Evolutionary conservation across 2,888 invertebrate species (phyloP), one percentile per base, ranked within the genome.

Genomic region (Schizaphis graminum): DNA sequence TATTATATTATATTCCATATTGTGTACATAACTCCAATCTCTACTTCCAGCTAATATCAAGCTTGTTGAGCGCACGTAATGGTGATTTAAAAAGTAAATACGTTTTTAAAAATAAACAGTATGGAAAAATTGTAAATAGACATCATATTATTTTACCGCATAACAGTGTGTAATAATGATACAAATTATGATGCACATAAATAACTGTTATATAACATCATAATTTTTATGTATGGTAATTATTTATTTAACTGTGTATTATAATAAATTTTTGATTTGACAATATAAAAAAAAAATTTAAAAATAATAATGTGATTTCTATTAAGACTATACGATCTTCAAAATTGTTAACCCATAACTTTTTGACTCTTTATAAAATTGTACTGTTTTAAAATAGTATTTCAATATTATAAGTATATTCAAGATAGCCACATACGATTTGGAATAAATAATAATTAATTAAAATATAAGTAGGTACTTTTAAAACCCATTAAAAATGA

Each of bases 21-120:
- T 77, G 35, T 77, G 77, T 77, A 77, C 35, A 35, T 8, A 21
- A 35, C 35, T 77, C 21, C 21, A 35, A 21, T 77, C 77, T 35
- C 21, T 35, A 77, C 35, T 35, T 28, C 21, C 35, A 8, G 77
- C 21, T 35, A 67, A 67, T 67, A 5, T 41, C 35, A 57, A 89
- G 57, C 44, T 61, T 28, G 44, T 47, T 61, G 47, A 61, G n/a
- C 47, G 44, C 7, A 41, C n/a, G 28, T 89, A 61, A 89, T 89
- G 47, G 61, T 89, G 16, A 61, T 89, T 89, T 61, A 61, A 89
- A 89, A 61, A 89, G 47, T 89, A 61, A 89, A 89, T 47, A 89
- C 13, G 7, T 21, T 77, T 77, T 35, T 77, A 35, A 77, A 77
- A 77, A 77, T 21, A 77, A 24, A 35, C 21, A 67, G 21, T 77